These are phyloP conservation scores for Carassius gibelio DNA, from an alignment of 2,113 vertebrate species.

Conservation along the genomic window DNA sequence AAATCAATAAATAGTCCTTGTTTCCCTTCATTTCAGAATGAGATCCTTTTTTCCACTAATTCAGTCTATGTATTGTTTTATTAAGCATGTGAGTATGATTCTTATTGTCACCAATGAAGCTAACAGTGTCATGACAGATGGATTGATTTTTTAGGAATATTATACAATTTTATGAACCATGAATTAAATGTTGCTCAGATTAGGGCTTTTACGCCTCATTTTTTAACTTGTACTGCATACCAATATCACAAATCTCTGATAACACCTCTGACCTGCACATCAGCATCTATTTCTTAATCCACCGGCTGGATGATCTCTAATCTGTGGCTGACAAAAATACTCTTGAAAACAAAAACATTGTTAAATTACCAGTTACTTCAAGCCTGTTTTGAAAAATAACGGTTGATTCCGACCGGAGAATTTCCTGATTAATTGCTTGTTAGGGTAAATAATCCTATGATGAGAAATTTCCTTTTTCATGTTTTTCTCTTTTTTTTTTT, in stretches of 20 bases:
- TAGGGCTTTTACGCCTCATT: slow-evolving; percentile 32
- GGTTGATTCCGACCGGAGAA: slow-evolving; percentile 50
- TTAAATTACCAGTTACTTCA: slow-evolving; percentile 48
- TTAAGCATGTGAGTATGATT: slow-evolving; percentile 53
- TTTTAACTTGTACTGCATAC: slow-evolving; percentile 29
- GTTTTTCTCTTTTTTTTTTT: slow-evolving; percentile 25
- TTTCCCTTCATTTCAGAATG: slow-evolving; percentile 34
- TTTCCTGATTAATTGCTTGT: slow-evolving; percentile 60
- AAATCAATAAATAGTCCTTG: slow-evolving; percentile 45
- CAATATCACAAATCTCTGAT: slow-evolving; percentile 15
- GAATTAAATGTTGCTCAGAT: slow-evolving; percentile 49
- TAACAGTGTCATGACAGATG: slow-evolving; percentile 50
- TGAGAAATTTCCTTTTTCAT: slow-evolving; percentile 41
- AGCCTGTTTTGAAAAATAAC: slow-evolving; percentile 57
- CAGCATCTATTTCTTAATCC: slow-evolving; percentile 60
- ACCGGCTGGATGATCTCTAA: slow-evolving; percentile 70
- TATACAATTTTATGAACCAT: slow-evolving; percentile 54
- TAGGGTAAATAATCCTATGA: slow-evolving; percentile 53
- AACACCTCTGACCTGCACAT: slow-evolving; percentile 71
- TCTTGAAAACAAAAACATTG: slow-evolving; percentile 40
- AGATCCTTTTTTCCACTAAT: slow-evolving; percentile 46
- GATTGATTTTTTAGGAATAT: slow-evolving; percentile 50
- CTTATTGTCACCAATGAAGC: slow-evolving; percentile 52
- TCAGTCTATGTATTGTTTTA: slow-evolving; percentile 51
- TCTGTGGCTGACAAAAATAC: slow-evolving; percentile 76